phyloP scores from a whole-genome alignment of 2,797 vertebrate species.

The Sarcophilus harrisii region DNA sequence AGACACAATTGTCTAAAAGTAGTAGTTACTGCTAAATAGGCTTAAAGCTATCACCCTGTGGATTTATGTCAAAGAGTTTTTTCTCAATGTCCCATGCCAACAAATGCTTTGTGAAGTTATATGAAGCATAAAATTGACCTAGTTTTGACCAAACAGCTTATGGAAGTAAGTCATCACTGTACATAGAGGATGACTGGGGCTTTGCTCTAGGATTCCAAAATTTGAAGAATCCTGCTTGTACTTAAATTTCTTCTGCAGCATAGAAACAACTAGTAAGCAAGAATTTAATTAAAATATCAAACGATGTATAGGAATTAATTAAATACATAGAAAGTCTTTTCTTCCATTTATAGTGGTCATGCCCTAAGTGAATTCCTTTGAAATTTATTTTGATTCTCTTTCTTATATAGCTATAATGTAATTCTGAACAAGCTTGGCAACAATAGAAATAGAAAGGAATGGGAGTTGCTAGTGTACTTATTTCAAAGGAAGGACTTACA shows the following conservation, averaged over 20 bases:
- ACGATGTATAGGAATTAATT: background rate
- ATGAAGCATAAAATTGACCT: background rate
- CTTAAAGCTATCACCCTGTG: background rate
- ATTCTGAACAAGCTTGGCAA: background rate
- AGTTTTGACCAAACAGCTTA: background rate
- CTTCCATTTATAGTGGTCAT: background rate
- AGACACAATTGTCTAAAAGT: background rate
- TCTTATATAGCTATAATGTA: background rate
- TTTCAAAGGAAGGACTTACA: background rate
- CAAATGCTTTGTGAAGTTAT: background rate
- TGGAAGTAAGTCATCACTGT: background rate
- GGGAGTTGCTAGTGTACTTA: background rate
- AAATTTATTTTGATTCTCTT: background rate
- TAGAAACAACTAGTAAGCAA: background rate
- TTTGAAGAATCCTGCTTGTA: background rate
- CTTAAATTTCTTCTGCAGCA: background rate
- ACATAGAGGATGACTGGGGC: background rate
- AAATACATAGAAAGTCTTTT: background rate
- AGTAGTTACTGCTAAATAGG: background rate
- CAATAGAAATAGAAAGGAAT: background rate
- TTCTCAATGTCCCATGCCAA: background rate
- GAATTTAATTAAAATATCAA: background rate
- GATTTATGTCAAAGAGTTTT: background rate
- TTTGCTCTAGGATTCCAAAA: background rate
- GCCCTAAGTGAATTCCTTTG: background rate